Percentiles rank a stretch among this genome's conserved stretches.
Conservation (phyloP, 2,113 vertebrate species). For the Corvus cornix region DNA sequence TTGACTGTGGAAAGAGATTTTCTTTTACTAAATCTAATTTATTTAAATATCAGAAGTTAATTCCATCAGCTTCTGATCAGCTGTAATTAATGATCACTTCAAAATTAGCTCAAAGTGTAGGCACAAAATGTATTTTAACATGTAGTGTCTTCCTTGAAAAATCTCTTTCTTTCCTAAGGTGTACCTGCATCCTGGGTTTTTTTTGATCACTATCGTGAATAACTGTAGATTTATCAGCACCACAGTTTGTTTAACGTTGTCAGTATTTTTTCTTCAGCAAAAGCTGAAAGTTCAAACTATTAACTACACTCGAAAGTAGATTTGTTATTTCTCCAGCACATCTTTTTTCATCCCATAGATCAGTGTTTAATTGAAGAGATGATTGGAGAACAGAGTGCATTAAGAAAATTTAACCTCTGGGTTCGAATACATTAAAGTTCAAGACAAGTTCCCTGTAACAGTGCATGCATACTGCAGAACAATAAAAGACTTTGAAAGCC, state of each 20-base stretch:
- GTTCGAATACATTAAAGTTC: neutral
- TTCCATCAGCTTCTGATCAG: neutral
- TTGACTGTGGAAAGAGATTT: neutral
- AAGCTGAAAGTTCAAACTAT: neutral
- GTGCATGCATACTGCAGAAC: neutral
- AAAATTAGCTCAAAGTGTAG: neutral
- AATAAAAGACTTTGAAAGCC: neutral
- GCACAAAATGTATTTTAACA: neutral
- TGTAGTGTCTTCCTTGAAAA: neutral
- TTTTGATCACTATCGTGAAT: fast-evolving
- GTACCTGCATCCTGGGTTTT: fast-evolving
- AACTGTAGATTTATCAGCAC: neutral
- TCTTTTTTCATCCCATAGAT: neutral
- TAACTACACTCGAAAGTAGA: neutral
- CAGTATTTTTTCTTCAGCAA: neutral
- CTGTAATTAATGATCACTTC: neutral
- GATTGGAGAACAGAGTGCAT: neutral
- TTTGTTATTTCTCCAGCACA: neutral
- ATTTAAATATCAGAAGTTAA: neutral
- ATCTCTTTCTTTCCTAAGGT: neutral
- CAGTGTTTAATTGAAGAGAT: neutral
- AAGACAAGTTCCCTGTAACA: neutral
- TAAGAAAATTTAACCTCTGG: neutral
- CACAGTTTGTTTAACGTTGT: neutral
- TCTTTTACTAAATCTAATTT: neutral